Evolutionary conservation across 1,140 invertebrate species (phyloP), one percentile per base, ranked within the genome.

Genomic region (Aporrectodea caliginosa): DNA sequence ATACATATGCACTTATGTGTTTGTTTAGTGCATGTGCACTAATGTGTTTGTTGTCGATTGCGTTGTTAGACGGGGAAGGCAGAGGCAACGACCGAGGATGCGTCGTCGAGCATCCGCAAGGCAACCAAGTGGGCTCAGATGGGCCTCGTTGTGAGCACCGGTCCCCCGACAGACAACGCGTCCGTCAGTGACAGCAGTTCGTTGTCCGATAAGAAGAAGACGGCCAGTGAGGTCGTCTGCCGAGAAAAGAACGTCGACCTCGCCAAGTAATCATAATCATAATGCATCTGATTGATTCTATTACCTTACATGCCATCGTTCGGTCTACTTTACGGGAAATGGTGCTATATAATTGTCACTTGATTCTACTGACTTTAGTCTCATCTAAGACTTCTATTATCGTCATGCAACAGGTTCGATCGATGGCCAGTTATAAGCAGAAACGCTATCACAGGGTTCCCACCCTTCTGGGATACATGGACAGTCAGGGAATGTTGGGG

Each of bases 41-140:
- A n/a, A n/a, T n/a, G n/a, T n/a, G n/a, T n/a, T n/a, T n/a, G n/a
- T n/a, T n/a, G n/a, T n/a, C n/a, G n/a, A n/a, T n/a, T n/a, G n/a
- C n/a, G n/a, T n/a, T n/a, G n/a, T n/a, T 74, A 85, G 85, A 82
- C 75, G 82, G 82, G 84, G 33, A 86, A 84, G 80, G 84, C 85
- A 70, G 85, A 88, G 69, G 81, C 88, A 68, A 83, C 83, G 1
- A 88, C 87, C 77, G 88, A 88, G 77, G 86, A 88, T 79, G 86
- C 85, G 0, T 79, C 85, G 69, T 83, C 82, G 74, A 86, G 87
- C 16, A 80, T 87, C 29, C 84, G 85, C 73, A 85, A 86, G 80
- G 88, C 87, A 35, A 85, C 85, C 34, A 88, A 87, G 77, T 87
- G 86, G 86, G 87, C 88, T n/a, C 85, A 87, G 84, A 84, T 85